phyloP scores from a whole-genome alignment of 1,140 invertebrate species.

The Carcinoscorpius rotundicauda region DNA sequence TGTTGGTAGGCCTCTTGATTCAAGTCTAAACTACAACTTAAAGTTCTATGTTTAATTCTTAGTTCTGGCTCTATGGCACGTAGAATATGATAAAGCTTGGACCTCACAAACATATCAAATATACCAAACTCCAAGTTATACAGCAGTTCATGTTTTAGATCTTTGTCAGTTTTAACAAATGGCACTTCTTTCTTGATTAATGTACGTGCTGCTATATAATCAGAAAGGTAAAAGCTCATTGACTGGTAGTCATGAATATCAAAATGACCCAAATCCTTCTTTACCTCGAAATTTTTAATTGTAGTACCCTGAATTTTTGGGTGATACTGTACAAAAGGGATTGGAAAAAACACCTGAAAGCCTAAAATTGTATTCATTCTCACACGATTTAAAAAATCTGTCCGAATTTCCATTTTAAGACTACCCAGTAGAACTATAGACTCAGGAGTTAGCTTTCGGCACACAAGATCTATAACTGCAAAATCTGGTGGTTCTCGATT shows the following conservation, averaged over 20 bases:
- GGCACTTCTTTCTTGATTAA: conserved; percentile 43
- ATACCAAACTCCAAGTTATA: conserved; percentile 32
- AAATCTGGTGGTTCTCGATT: conserved; percentile 38
- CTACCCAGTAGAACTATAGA: conserved; percentile 52
- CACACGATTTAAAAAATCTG: conserved; percentile 67
- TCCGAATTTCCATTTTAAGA: conserved; percentile 50
- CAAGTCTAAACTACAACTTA: conserved; percentile 9
- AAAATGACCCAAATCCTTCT: conserved; percentile 66
- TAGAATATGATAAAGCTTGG: conserved; percentile 49
- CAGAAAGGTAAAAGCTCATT: conserved; percentile 64
- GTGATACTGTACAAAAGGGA: conserved; percentile 50
- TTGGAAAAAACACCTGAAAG: conserved; percentile 65
- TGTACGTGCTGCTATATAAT: conserved; percentile 58
- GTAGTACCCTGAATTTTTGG: conserved; percentile 37
- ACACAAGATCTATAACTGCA: conserved; percentile 52
- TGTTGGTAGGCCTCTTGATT: conserved; percentile 24
- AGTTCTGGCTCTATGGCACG: conserved; percentile 56
- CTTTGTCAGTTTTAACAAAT: conserved; percentile 46
- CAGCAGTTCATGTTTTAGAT: conserved; percentile 37
- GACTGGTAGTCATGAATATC: conserved; percentile 55
- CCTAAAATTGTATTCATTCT: conserved; percentile 71
- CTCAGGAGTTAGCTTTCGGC: conserved; percentile 54
- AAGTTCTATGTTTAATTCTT: conserved; percentile 24
- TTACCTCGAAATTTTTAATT: conserved; percentile 51
- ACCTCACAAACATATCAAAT: conserved; percentile 49